Percentiles rank a stretch among this genome's conserved stretches.
These are phyloP conservation scores for Anthophora plumipes DNA, from an alignment of 2,888 invertebrate species.

Conservation along the genomic window DNA sequence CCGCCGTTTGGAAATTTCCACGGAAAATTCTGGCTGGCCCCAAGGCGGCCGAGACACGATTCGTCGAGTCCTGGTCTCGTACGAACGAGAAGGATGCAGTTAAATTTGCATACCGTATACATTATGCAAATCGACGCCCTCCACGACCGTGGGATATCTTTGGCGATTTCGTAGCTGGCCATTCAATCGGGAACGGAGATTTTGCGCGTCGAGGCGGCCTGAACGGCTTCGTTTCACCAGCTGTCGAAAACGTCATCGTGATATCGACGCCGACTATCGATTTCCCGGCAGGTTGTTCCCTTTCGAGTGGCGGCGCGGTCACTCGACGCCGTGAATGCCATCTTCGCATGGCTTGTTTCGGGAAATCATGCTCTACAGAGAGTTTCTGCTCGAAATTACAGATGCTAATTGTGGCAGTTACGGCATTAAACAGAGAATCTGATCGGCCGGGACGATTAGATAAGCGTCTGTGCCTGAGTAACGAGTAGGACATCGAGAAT, in stretches of 20 bases:
- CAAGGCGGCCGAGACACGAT: constrained; percentile 7
- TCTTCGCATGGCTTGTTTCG: constrained; percentile 8
- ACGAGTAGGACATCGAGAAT: neutral
- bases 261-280: constrained; percentile 41
- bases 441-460: neutral
- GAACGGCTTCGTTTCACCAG: constrained; percentile 16
- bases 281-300: constrained; percentile 9
- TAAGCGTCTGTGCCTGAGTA: neutral
- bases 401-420: constrained; percentile 33
- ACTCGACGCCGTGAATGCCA: constrained; percentile 20
- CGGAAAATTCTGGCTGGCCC: constrained; percentile 55
- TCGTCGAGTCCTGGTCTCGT: constrained; percentile 19
- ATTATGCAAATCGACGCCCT: constrained; percentile 74
- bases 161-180: constrained; percentile 26
- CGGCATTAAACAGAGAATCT: constrained; percentile 3
- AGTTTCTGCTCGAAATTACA: constrained; percentile 16
- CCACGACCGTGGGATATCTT: constrained; percentile 53
- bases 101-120: constrained; percentile 76
- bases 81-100: constrained; percentile 43
- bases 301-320: neutral
- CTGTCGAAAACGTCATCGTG: constrained; percentile 13
- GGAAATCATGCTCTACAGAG: constrained; percentile 21
- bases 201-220: constrained; percentile 14
- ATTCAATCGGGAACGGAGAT: constrained; percentile 30
- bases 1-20: constrained; percentile 54